Evolutionary conservation across 2,888 invertebrate genomes (phyloP), one percentile per base, ranked within the genome.

Genomic region (Thymelicus lineola): DNA sequence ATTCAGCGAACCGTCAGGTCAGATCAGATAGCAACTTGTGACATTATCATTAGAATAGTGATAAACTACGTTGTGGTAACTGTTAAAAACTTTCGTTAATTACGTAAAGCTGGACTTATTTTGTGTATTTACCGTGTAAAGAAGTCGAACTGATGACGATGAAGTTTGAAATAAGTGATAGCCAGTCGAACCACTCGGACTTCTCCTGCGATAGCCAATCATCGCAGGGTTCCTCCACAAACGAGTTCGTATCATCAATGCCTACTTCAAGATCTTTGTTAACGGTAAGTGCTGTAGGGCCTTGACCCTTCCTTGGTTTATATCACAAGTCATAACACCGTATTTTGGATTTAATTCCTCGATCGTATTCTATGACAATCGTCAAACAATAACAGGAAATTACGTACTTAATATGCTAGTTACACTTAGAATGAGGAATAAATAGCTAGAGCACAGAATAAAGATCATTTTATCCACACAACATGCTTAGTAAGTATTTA

Each of bases 121-220:
- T 79, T 76, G 76, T 80, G 80, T 76, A 76, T 69, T 75, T 77
- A 45, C 3, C 28, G 69, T 76, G 75, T 74, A 73, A 79, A 81
- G 59, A 74, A 85, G 78, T 77, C 76, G 84, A 81, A 86, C 86
- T 84, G 71, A 91, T 91, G 91, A 91, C 89, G 83, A 95, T 95
- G 95, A 95, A 95, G 93, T 89, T 95, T 76, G 95, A 95, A 82
- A 91, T 94, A 71, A 94, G 94, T 87, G 95, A 95, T 83, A 94
- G 90, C 77, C 91, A 94, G 76, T 95, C 95, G 76, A 95, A 95
- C 85, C 95, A 95, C 82, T 95, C 95, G 71, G 95, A 94, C 86
- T 94, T 90, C 76, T 95, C 95, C 74, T 94, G 94, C 84, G 95
- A 95, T 82, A 95, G 95, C 80, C 95, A 95, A 75, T 94, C 94